These are phyloP conservation scores for Daubentonia madagascariensis DNA, from an alignment of 2,113 vertebrate species.

Conservation along the genomic window DNA sequence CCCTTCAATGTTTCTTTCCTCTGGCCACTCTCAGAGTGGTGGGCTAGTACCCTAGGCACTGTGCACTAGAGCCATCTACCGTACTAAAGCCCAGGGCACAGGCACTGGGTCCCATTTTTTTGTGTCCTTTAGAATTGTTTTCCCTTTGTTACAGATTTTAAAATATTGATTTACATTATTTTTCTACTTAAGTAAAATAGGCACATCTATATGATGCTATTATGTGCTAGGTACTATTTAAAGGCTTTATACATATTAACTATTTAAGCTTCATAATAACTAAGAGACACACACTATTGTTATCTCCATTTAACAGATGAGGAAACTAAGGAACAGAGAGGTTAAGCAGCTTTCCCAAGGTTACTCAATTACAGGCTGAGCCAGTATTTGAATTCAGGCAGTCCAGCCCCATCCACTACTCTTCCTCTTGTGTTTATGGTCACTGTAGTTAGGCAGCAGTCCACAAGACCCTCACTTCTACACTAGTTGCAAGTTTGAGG, in stretches of 20 bases:
- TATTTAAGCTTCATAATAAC: background rate
- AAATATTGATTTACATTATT: background rate
- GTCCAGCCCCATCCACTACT: background rate
- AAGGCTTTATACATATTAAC: background rate
- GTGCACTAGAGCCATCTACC: background rate
- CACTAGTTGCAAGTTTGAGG: background rate
- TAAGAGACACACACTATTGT: background rate
- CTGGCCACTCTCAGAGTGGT: background rate
- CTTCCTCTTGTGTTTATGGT: background rate
- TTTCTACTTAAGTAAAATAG: background rate
- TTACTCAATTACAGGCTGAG: background rate
- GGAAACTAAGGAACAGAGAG: background rate
- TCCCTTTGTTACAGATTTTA: background rate
- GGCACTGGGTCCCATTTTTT: background rate
- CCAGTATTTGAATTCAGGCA: background rate
- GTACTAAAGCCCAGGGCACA: background rate
- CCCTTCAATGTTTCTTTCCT: background rate
- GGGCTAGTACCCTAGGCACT: background rate
- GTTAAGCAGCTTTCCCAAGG: background rate
- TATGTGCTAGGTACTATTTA: background rate
- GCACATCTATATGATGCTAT: background rate
- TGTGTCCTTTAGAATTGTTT: background rate
- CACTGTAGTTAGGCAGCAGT: background rate
- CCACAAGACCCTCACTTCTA: background rate
- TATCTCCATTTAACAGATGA: background rate